phyloP scores from a whole-genome alignment of 23 tunicate species.

The Trididemnum miniatum region DNA sequence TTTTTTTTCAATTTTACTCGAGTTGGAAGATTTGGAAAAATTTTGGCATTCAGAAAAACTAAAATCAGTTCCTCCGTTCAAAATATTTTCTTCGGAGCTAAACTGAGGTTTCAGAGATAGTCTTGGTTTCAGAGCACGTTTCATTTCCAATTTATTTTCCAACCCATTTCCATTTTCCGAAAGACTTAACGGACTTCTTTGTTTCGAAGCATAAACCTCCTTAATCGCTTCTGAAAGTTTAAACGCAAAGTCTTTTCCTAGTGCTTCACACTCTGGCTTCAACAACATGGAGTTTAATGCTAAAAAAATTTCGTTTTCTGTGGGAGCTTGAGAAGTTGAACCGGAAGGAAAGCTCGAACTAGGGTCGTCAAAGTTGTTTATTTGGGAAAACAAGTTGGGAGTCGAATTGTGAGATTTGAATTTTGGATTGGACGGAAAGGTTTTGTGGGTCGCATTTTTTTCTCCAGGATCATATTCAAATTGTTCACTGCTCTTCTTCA shows the following conservation, averaged over 20 bases:
- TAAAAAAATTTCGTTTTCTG: conserved; percentile 14
- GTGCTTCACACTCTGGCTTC: background rate
- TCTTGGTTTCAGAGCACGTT: background rate
- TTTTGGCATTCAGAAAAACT: background rate
- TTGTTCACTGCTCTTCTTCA: conserved; percentile 46
- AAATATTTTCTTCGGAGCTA: background rate
- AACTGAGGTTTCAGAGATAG: background rate
- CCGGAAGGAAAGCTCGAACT: background rate
- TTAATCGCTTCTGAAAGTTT: background rate
- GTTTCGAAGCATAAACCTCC: conserved; percentile 4
- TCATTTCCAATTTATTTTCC: background rate
- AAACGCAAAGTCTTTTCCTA: background rate
- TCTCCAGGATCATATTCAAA: conserved; percentile 37
- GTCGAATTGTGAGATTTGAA: conserved; percentile 38
- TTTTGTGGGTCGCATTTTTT: background rate
- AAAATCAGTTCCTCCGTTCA: background rate
- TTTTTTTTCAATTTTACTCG: background rate
- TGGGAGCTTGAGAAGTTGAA: background rate
- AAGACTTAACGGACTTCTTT: background rate
- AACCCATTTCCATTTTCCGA: background rate
- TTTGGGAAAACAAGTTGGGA: conserved; percentile 24
- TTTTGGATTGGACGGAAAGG: conserved; percentile 18
- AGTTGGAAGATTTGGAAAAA: background rate
- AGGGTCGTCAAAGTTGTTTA: background rate
- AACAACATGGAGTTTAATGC: background rate